Evolutionary conservation across 2,797 vertebrate species (phyloP).

Genomic region (Gymnoscopelus braueri): DNA sequence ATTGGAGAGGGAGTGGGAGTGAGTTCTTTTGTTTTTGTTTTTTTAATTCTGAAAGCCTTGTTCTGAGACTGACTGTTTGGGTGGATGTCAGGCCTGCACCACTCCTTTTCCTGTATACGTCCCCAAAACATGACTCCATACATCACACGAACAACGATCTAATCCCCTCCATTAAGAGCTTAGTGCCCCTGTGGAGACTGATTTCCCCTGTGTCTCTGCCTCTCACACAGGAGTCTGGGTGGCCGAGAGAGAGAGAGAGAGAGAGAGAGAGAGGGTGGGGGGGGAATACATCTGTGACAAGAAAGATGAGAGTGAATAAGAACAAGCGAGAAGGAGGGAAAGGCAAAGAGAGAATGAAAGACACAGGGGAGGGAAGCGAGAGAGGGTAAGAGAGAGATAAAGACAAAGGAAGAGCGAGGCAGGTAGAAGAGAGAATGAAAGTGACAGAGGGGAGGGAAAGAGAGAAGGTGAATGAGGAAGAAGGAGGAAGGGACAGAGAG

Average conservation of each 20-base stretch:
- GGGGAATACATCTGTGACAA: background rate
- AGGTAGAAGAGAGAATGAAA: background rate
- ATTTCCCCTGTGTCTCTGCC: conserved; percentile 39
- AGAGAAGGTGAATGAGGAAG: background rate
- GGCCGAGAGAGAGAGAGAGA: conserved; percentile 45
- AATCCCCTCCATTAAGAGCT: conserved; percentile 77
- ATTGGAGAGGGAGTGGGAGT: conserved; percentile 36
- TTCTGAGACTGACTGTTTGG: conserved; percentile 36
- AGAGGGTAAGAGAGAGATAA: background rate
- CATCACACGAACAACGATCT: conserved; percentile 57
- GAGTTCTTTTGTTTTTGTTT: conserved; percentile 3
- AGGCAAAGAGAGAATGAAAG: conserved; percentile 3
- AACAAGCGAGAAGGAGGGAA: background rate
- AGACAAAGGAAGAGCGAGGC: background rate
- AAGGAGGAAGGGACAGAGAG: background rate
- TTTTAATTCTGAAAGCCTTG: conserved; percentile 28
- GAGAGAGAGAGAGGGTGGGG: background rate
- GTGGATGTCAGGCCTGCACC: conserved; percentile 46
- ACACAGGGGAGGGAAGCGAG: conserved; percentile 2
- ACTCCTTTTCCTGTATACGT: conserved; percentile 71
- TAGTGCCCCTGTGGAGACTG: conserved; percentile 49
- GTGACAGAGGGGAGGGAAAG: background rate
- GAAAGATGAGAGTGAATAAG: conserved; percentile 4
- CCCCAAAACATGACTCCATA: conserved; percentile 56
- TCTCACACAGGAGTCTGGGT: conserved; percentile 56